Conservation (phyloP, 2,888 invertebrate species). For the Marronus borbonicus region DNA sequence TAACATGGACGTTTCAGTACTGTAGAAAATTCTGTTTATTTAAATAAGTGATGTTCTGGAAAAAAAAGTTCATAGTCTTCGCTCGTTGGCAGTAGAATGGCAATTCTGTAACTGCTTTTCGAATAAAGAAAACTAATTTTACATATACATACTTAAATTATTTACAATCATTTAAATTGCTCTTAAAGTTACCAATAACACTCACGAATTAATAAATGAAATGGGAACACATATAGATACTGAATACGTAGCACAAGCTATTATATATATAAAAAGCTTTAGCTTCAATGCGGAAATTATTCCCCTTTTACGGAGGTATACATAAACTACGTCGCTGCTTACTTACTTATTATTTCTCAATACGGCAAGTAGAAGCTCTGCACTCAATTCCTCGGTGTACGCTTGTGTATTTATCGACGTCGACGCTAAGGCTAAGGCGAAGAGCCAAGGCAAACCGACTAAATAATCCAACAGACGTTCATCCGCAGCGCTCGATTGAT, state of each 20-base stretch:
- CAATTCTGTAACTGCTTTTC: too few species aligned
- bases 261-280: slow-evolving; percentile 4
- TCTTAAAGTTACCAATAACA: too few species aligned
- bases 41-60: too few species aligned
- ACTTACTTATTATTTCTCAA: not conserved
- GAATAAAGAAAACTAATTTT: too few species aligned
- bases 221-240: not conserved
- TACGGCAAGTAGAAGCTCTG: slow-evolving; percentile 2
- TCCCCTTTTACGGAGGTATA: not conserved
- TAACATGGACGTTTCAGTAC: too few species aligned
- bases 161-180: too few species aligned
- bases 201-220: too few species aligned
- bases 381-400: slow-evolving; percentile 14
- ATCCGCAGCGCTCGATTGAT: slow-evolving; percentile 44
- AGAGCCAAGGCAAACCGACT: slow-evolving; percentile 20
- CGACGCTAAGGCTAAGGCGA: slow-evolving; percentile 7
- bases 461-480: slow-evolving; percentile 41
- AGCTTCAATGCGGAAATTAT: not conserved
- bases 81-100: too few species aligned
- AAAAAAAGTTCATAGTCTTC: too few species aligned
- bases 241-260: not conserved
- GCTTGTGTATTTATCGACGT: slow-evolving; percentile 20
- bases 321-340: not conserved
- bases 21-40: too few species aligned
- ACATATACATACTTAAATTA: too few species aligned